Evolutionary conservation across 2,113 vertebrate species (phyloP).

Genomic region (Mus spicilegus): DNA sequence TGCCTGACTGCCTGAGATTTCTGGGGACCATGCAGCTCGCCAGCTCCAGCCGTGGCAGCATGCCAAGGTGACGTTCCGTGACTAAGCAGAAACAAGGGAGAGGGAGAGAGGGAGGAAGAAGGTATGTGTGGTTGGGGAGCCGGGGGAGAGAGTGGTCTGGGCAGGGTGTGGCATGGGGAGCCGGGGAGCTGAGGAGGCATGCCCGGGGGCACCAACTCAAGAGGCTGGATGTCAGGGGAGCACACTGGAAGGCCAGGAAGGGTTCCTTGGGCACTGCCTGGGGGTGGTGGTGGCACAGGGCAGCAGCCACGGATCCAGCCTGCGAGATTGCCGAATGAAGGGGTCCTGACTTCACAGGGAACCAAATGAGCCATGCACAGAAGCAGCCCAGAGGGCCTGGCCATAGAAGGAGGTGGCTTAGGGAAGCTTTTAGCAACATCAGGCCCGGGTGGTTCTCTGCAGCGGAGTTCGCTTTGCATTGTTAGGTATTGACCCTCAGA

Average conservation of each 20-base stretch:
- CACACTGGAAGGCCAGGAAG: neutral
- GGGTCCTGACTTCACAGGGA: slow-evolving; percentile 50
- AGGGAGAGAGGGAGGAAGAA: slow-evolving; percentile 73
- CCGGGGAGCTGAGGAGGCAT: neutral
- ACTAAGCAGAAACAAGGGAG: slow-evolving; percentile 70
- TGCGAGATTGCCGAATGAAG: neutral
- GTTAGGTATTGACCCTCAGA: slow-evolving; percentile 97
- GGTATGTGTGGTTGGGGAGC: slow-evolving; percentile 82
- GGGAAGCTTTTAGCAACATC: slow-evolving; percentile 59
- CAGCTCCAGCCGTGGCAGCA: slow-evolving; percentile 58
- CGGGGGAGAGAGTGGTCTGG: slow-evolving; percentile 72
- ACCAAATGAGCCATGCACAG: neutral
- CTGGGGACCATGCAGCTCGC: slow-evolving; percentile 64
- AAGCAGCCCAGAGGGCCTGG: slow-evolving; percentile 41
- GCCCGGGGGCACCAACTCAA: neutral
- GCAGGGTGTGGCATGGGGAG: slow-evolving; percentile 67
- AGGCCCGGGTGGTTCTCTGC: slow-evolving; percentile 69
- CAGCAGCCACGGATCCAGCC: neutral
- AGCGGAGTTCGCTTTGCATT: slow-evolving; percentile 92
- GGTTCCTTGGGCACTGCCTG: neutral
- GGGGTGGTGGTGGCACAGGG: neutral
- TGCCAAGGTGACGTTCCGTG: slow-evolving; percentile 75
- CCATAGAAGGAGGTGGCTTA: slow-evolving; percentile 57
- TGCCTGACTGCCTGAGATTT: slow-evolving; percentile 62
- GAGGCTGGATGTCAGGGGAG: neutral